Evolutionary conservation across 2,797 vertebrate species (phyloP).

Genomic region (Pangasius mekongensis): DNA sequence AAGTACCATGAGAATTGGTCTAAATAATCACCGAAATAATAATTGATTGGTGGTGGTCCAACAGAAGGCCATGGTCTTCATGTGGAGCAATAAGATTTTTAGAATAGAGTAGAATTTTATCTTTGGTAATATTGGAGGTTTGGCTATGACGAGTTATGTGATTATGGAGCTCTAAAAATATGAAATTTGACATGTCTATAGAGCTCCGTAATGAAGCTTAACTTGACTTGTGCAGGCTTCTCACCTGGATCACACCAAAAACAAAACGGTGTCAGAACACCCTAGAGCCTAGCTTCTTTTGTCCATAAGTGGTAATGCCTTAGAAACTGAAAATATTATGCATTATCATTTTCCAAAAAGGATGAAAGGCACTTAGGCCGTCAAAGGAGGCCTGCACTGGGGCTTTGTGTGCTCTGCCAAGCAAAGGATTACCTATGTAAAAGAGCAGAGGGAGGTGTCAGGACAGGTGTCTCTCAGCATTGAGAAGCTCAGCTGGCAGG

Average conservation of each 20-base stretch:
- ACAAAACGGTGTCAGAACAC: conserved; percentile 40
- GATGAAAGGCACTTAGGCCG: conserved; percentile 56
- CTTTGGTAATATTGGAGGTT: neutral
- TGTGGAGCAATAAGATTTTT: neutral
- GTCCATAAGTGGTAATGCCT: conserved; percentile 50
- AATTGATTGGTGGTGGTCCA: neutral
- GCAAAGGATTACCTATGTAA: conserved; percentile 62
- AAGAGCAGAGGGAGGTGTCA: conserved; percentile 58
- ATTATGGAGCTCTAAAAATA: neutral
- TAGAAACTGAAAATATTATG: conserved; percentile 52
- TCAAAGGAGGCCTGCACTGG: conserved; percentile 49
- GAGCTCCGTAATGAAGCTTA: conserved; percentile 1
- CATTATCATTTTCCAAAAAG: conserved; percentile 53
- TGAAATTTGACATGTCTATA: neutral
- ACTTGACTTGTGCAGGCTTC: conserved; percentile 35
- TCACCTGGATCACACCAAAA: conserved; percentile 42
- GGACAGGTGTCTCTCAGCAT: conserved; percentile 73
- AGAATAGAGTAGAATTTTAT: neutral
- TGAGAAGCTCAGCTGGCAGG: conserved; percentile 59
- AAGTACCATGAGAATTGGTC: neutral
- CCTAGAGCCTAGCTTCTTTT: conserved; percentile 32
- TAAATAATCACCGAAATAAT: neutral
- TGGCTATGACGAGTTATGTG: conserved; percentile 4
- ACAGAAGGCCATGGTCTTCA: neutral
- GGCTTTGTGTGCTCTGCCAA: conserved; percentile 56